Base-by-base conservation (phyloP, 2,888 invertebrate genomes). In the Trachelus iudaicus region DNA sequence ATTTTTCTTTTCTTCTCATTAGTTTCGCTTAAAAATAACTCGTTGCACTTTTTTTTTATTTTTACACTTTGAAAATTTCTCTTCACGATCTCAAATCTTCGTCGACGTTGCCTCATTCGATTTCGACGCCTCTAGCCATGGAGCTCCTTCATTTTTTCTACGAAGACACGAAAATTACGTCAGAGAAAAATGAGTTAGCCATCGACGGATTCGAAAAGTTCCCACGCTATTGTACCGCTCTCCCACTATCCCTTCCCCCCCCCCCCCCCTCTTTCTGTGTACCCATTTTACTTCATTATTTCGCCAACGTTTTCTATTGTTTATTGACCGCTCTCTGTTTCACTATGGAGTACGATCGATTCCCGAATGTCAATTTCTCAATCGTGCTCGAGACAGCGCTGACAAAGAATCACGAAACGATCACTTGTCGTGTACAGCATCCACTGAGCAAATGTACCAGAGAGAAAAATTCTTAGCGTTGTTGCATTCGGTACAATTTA, bases 221-320 rank as follows among this genome's bases (percentile, higher is more conserved):
- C 79, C 75, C 77, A 79, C 79, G 81, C 37, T 40, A 15, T 40
- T 40, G 15, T 40, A 40, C 40, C 40, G 40, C 15, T 40, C 40
- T 6, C 15, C 79, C 69, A 31, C 80, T 80, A 83, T 82, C 79
- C 79, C 79, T 37, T 35, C 79, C 35, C 40, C 79, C 56, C 35
- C 76, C 76, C 79, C 81, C 76, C 77, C 80, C 79, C 80, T 79
- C 79, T 76, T 76, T 83, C 75, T 40, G 15, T 15, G 40, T 40
- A 69, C 31, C 77, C 73, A 78, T 79, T 80, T 76, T 71, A 68
- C 69, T 69, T 69, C 76, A 73, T 81, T 80, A 80, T 85, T 85
- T 85, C 80, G 79, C 82, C 79, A 83, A 84, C 79, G 80, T 81
- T 85, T 74, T 81, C 80, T 75, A 81, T 86, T 83, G 83, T 87